A percentile compares a stretch with the other conserved stretches of the same genome.
Evolutionary conservation across 2,888 invertebrate genomes (phyloP).

Genomic region (Nematopogon swammerdamellus): DNA sequence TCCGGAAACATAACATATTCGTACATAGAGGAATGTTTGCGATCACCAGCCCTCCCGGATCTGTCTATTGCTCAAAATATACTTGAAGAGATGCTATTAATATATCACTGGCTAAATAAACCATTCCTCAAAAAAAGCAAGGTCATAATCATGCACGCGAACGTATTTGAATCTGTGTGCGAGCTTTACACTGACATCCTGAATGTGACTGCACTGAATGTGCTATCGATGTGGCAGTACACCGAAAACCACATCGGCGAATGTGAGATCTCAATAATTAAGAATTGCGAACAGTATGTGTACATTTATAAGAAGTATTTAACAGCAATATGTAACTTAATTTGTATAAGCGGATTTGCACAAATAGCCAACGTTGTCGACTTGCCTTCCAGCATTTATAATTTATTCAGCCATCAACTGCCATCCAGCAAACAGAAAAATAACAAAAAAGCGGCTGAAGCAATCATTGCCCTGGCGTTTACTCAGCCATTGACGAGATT

Average conservation of each 20-base stretch:
- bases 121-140: slow-evolving; percentile 63
- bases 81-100: slow-evolving; percentile 64
- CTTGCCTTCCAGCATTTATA: slow-evolving; percentile 52
- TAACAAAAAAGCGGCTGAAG: slow-evolving; percentile 54
- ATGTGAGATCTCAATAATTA: slow-evolving; percentile 65
- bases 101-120: slow-evolving; percentile 61
- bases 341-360: slow-evolving; percentile 67
- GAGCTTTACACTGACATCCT: slow-evolving; percentile 66
- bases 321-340: slow-evolving; percentile 68
- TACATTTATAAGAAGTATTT: slow-evolving; percentile 69
- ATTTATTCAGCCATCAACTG: slow-evolving; percentile 55
- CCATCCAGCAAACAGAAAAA: slow-evolving; percentile 53
- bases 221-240: slow-evolving; percentile 67
- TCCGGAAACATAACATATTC: slow-evolving; percentile 47
- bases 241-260: slow-evolving; percentile 63
- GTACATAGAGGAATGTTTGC: slow-evolving; percentile 32
- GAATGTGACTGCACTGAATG: slow-evolving; percentile 64
- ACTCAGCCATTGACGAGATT: slow-evolving; percentile 61
- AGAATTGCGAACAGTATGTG: slow-evolving; percentile 68
- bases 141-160: slow-evolving; percentile 49
- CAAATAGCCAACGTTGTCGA: slow-evolving; percentile 64
- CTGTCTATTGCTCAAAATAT: slow-evolving; percentile 65
- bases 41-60: slow-evolving; percentile 46
- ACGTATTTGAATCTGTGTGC: slow-evolving; percentile 63
- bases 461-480: slow-evolving; percentile 57